Evolutionary conservation across 2,113 vertebrate genomes (phyloP).

Genomic region (Cyphomyrus plagiostoma): DNA sequence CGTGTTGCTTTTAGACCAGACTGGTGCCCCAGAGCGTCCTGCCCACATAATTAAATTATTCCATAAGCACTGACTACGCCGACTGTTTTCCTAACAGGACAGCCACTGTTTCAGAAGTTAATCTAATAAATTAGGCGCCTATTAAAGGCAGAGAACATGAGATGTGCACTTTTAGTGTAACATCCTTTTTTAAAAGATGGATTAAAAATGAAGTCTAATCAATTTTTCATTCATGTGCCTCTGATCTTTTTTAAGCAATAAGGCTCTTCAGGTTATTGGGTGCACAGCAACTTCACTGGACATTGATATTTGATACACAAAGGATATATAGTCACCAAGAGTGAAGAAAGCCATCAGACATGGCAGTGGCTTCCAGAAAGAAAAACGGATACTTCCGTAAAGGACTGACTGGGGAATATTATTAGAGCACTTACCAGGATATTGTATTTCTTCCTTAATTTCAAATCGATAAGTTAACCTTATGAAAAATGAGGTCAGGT

Average conservation of each 20-base stretch:
- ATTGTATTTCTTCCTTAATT: not conserved
- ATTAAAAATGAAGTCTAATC: not conserved
- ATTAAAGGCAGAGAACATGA: constrained; percentile 4
- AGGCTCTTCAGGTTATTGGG: not conserved
- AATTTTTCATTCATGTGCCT: not conserved
- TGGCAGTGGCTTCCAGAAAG: constrained; percentile 13
- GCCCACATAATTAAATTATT: constrained; percentile 13
- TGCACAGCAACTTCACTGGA: not conserved
- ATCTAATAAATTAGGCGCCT: not conserved
- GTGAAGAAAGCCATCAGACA: not conserved
- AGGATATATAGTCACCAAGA: constrained; percentile 3
- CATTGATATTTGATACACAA: not conserved
- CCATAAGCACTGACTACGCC: not conserved
- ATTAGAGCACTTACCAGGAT: constrained; percentile 3
- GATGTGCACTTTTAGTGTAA: not conserved
- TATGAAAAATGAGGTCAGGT: constrained; percentile 9
- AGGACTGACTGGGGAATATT: constrained; percentile 15
- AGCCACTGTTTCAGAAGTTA: constrained; percentile 1
- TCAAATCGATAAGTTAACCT: constrained; percentile 23
- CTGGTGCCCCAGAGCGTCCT: not conserved
- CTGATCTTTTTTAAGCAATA: not conserved
- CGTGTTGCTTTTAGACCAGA: not conserved
- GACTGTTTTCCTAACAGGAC: constrained; percentile 6
- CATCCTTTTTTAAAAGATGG: not conserved
- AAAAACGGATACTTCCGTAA: constrained; percentile 7